Conservation (phyloP, 2,113 vertebrate species). For the Pipra filicauda region DNA sequence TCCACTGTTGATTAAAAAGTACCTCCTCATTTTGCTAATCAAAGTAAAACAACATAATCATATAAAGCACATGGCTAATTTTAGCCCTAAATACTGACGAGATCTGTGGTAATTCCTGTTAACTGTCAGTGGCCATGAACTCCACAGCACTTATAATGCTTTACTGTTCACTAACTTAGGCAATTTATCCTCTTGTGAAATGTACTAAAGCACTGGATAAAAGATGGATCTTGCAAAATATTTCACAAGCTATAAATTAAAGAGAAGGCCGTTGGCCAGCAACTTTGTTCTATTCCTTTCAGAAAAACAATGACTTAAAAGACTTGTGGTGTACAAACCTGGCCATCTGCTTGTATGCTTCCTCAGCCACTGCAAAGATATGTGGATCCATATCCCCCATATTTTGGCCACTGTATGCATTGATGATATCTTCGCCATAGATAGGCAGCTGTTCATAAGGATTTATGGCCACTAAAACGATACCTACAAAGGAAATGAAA, state of each 20-base stretch:
- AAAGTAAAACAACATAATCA: not conserved
- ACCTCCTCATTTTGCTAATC: not conserved
- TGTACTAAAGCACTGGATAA: not conserved
- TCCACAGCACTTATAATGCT: not conserved
- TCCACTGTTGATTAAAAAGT: not conserved
- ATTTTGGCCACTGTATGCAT: slow-evolving; percentile 97
- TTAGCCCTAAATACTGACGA: not conserved
- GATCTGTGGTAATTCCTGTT: not conserved
- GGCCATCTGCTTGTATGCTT: slow-evolving; percentile 99
- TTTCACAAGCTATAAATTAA: not conserved
- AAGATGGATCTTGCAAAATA: not conserved
- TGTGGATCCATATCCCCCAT: slow-evolving; percentile 99
- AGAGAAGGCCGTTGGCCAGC: not conserved
- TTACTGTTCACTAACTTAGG: not conserved
- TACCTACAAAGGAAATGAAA: slow-evolving; percentile 76
- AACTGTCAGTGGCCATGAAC: not conserved
- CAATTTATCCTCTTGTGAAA: not conserved
- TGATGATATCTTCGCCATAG: slow-evolving; percentile 97
- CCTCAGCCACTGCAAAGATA: slow-evolving; percentile 97
- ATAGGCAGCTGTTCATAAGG: slow-evolving; percentile 96
- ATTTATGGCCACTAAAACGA: slow-evolving; percentile 97
- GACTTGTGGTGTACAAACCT: slow-evolving; percentile 78
- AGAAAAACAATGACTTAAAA: not conserved
- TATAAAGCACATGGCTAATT: not conserved
- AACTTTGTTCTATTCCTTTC: not conserved